Base-by-base conservation (phyloP, 2,888 invertebrate species). In the Drosophila kuntzei region DNA sequence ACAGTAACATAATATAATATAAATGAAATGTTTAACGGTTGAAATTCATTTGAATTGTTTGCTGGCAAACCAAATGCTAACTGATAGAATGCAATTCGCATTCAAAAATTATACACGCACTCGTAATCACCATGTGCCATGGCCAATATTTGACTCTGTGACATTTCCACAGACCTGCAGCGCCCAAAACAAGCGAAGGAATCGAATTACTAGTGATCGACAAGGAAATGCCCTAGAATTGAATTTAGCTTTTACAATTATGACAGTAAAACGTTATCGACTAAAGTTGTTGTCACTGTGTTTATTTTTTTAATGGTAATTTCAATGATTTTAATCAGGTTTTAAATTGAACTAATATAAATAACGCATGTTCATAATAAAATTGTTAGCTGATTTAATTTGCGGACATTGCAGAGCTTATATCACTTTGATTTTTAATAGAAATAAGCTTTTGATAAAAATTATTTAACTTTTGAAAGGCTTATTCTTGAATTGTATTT, bases 11-110 rank as follows among this genome's bases (percentile, higher is more conserved):
- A 80, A 87, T 87, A 66, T 59, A 25, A 22, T 25, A 50, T 71
- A 80, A 82, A 81, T 82, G 71, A 71, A 79, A 79, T 76, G 62
- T 60, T 68, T 51, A 79, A 77, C 34, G 41, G 34, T 41, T 36
- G 41, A 78, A 78, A 69, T 76, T 59, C 67, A 60, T 83, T 61
- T 44, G 36, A 57, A 77, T 80, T 76, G 73, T 76, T 86, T 86
- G 83, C 80, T 37, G 59, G 25, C 51, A 39, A 57, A 50, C 50
- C 60, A 77, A 83, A 69, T 73, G 70, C 70, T 64, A 63, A 60
- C 57, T 43, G 69, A 54, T 14, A 41, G 39, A 51, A 57, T 47
- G 44, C 39, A 60, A 62, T 60, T 16, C 44, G 37, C 43, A 60
- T 60, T 41, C 65, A 34, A 43, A 51, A 75, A 75, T 65, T 65